These are phyloP conservation scores for Brachyistius frenatus DNA, from an alignment of 2,113 vertebrate species.

Conservation along the genomic window DNA sequence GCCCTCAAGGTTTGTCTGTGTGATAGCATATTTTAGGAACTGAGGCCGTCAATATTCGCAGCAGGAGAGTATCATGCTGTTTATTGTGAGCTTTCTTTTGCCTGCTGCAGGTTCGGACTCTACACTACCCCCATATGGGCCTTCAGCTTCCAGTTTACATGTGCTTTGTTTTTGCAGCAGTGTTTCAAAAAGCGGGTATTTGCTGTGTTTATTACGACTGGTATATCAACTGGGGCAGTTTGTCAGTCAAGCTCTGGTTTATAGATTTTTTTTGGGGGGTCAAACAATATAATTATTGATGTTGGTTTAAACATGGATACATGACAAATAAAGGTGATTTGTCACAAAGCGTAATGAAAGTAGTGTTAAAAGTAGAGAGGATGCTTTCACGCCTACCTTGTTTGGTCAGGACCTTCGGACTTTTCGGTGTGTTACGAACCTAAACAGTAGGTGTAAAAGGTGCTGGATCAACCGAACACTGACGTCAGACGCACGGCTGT, in stretches of 20 bases:
- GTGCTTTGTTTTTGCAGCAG: slow-evolving; percentile 11
- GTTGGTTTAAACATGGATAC: background rate
- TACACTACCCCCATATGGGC: background rate
- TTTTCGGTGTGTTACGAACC: too few species aligned
- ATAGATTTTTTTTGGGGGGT: background rate
- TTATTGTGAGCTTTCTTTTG: slow-evolving; percentile 46
- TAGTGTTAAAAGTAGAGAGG: too few species aligned
- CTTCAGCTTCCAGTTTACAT: background rate
- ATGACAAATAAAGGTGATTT: background rate
- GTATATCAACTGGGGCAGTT: background rate
- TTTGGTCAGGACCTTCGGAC: too few species aligned
- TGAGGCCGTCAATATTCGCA: slow-evolving; percentile 32
- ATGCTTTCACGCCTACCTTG: too few species aligned
- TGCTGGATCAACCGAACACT: too few species aligned
- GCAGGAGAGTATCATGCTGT: slow-evolving; percentile 22
- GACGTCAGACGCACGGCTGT: too few species aligned
- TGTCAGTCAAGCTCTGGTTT: background rate
- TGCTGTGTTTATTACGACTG: background rate
- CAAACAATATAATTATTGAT: too few species aligned
- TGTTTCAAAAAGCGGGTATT: background rate
- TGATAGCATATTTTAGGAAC: slow-evolving; percentile 56
- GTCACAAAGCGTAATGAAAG: background rate
- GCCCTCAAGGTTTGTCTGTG: slow-evolving; percentile 50
- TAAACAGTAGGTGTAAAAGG: too few species aligned
- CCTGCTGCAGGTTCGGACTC: slow-evolving; percentile 5